Evolutionary conservation across 1,140 invertebrate genomes (phyloP).

Genomic region (honey bee (Apis mellifera)): DNA sequence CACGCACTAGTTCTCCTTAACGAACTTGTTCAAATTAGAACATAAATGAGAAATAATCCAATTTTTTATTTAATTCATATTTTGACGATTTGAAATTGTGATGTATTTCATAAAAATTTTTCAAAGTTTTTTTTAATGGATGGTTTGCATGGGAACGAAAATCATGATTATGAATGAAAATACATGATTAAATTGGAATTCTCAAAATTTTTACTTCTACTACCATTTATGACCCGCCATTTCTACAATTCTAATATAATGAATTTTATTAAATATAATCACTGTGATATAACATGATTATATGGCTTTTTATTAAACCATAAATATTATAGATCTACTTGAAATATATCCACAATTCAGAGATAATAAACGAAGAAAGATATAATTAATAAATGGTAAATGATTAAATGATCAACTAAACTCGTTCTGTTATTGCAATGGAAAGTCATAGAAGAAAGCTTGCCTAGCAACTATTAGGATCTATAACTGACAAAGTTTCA

Average conservation of each 20-base stretch:
- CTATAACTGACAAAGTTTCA: conserved; percentile 32
- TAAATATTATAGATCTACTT: not conserved
- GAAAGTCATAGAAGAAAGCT: conserved; percentile 59
- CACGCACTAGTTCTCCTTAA: not conserved
- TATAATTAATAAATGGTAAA: conserved; percentile 28
- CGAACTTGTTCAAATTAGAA: not conserved
- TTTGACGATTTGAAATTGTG: not conserved
- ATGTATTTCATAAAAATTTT: not conserved
- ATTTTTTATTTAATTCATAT: not conserved
- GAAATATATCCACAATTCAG: not conserved
- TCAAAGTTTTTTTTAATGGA: not conserved
- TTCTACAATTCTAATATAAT: not conserved
- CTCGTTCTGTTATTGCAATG: conserved; percentile 9
- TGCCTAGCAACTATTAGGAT: conserved; percentile 29
- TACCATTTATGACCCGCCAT: no score
- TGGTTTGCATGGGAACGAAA: no score
- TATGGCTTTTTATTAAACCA: not conserved
- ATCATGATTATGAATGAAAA: no score
- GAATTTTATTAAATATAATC: no score
- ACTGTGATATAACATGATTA: no score
- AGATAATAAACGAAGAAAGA: not conserved
- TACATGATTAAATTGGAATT: no score
- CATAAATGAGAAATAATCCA: not conserved
- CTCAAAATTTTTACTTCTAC: no score
- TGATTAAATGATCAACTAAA: not conserved